phyloP scores from a whole-genome alignment of 2,888 invertebrate genomes.

The Polyommatus icarus region DNA sequence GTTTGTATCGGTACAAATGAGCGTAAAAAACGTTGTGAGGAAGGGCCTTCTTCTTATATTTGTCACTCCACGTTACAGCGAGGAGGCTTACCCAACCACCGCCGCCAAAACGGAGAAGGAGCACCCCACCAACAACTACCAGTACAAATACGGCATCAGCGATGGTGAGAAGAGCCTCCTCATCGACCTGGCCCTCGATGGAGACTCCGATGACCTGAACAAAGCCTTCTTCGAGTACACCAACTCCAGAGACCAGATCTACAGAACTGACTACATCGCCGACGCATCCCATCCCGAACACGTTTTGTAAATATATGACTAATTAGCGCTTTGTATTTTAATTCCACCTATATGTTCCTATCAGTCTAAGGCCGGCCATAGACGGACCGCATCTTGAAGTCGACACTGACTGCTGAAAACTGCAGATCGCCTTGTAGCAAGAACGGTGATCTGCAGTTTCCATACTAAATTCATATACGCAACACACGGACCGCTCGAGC shows the following conservation, averaged over 20 bases:
- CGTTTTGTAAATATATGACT: slow-evolving; percentile 15
- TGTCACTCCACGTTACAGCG: neutral
- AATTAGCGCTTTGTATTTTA: neutral
- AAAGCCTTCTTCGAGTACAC: slow-evolving; percentile 70
- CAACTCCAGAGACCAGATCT: slow-evolving; percentile 65
- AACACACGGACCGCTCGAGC: too few relatives aligned
- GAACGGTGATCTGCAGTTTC: too few relatives aligned
- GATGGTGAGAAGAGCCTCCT: slow-evolving; percentile 61
- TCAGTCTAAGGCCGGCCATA: too few relatives aligned
- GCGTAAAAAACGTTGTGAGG: too few relatives aligned
- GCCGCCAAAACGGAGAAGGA: slow-evolving; percentile 17
- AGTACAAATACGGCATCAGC: slow-evolving; percentile 68
- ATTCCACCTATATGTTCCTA: neutral
- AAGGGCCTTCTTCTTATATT: neutral
- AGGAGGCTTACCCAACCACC: neutral
- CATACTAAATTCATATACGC: too few relatives aligned
- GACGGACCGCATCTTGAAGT: too few relatives aligned
- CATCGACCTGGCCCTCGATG: slow-evolving; percentile 57
- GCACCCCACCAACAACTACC: slow-evolving; percentile 45
- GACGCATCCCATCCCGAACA: slow-evolving; percentile 46
- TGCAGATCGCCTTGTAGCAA: too few relatives aligned
- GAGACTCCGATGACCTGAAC: slow-evolving; percentile 5
- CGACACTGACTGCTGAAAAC: too few relatives aligned
- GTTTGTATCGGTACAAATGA: too few relatives aligned
- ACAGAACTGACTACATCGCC: slow-evolving; percentile 73